phyloP scores from a whole-genome alignment of 1,140 invertebrate species.

The Drosophila sucinea region DNA sequence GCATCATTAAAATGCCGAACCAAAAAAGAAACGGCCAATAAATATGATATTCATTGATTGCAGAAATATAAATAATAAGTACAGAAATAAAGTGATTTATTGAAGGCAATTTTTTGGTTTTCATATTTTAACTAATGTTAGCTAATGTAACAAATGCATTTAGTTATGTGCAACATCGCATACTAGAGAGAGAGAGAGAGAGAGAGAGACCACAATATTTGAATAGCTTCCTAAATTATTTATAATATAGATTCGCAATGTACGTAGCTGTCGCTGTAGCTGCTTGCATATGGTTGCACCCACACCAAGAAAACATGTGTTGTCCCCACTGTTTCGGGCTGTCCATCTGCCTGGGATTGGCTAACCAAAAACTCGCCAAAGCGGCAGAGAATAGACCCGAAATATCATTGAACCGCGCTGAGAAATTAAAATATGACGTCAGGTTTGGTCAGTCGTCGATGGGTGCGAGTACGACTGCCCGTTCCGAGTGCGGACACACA shows the following conservation, averaged over 20 bases:
- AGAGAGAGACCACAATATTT: not conserved
- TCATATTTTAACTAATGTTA: too few relatives aligned
- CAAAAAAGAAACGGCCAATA: too few relatives aligned
- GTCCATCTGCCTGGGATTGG: conserved; percentile 19
- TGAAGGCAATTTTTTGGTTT: too few relatives aligned
- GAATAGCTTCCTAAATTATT: not conserved
- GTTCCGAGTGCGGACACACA: conserved; percentile 15
- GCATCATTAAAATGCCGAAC: too few relatives aligned
- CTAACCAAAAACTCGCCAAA: conserved; percentile 37
- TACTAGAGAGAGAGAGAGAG: not conserved
- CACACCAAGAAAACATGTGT: conserved; percentile 9
- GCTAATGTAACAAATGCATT: not conserved
- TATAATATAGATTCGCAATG: not conserved
- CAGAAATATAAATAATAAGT: too few relatives aligned
- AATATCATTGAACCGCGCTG: conserved; percentile 68
- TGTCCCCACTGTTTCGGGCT: conserved; percentile 6
- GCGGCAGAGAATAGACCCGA: conserved; percentile 50
- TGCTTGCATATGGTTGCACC: conserved; percentile 8
- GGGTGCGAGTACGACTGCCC: conserved; percentile 12
- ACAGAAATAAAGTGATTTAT: not conserved
- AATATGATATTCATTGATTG: too few relatives aligned
- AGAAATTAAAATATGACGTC: conserved; percentile 77
- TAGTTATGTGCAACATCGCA: not conserved
- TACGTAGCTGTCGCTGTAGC: not conserved
- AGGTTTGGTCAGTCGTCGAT: conserved; percentile 55